Evolutionary conservation across 2,888 invertebrate genomes (phyloP).

Genomic region (Perithous albicinctus): DNA sequence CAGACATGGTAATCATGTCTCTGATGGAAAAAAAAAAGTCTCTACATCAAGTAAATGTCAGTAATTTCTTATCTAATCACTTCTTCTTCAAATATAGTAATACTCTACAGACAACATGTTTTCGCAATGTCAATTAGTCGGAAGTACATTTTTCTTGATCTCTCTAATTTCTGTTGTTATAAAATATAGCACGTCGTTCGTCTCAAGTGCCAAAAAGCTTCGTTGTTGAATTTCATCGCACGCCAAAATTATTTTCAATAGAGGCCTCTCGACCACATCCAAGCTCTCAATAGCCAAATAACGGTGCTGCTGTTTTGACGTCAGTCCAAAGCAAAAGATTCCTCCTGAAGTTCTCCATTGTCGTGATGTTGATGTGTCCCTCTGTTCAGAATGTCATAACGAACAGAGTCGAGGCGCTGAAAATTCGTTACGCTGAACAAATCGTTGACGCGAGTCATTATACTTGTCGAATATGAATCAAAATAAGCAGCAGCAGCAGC

Average conservation of each 20-base stretch:
- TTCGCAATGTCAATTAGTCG: not conserved
- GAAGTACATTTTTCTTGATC: not conserved
- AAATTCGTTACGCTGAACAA: conserved; percentile 66
- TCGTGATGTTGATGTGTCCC: not conserved
- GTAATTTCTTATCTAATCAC: no score
- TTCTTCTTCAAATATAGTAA: no score
- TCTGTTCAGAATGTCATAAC: conserved; percentile 49
- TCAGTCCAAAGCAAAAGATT: conserved; percentile 3
- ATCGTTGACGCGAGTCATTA: conserved; percentile 75
- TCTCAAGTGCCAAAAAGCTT: not conserved
- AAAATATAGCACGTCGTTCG: conserved; percentile 1
- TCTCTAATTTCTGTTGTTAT: not conserved
- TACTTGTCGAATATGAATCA: conserved; percentile 76
- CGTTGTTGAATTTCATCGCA: no score
- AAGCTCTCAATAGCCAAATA: conserved; percentile 4
- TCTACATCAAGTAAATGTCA: no score
- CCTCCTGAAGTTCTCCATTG: conserved; percentile 22
- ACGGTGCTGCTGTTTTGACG: not conserved
- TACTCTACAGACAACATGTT: no score
- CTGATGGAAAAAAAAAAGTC: not conserved
- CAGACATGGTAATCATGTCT: not conserved
- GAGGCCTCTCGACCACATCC: not conserved
- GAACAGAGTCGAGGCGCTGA: conserved; percentile 50
- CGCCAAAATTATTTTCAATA: conserved; percentile 2
- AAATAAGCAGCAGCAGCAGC: conserved; percentile 67